These are phyloP conservation scores for Ellobius talpinus DNA, from an alignment of 2,113 vertebrate species.

Conservation along the genomic window DNA sequence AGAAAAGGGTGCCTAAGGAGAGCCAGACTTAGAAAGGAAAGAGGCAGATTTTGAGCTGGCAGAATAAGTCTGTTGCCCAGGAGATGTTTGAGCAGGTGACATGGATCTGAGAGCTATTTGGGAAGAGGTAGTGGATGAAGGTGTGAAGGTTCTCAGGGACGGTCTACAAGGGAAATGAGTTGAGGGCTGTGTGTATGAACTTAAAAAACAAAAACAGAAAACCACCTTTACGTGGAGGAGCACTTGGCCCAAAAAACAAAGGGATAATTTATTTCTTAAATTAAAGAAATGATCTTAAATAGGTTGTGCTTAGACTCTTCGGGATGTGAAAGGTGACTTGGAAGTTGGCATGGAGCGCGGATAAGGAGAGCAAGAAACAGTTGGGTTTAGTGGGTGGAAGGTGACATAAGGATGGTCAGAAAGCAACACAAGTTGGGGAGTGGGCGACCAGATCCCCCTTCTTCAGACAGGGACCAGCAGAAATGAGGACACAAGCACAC, in stretches of 20 bases:
- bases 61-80: neutral
- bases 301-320: neutral
- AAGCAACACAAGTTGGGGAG: neutral
- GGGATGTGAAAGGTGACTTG: neutral
- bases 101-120: neutral
- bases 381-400: neutral
- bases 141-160: neutral
- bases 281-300: neutral
- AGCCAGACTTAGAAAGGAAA: neutral
- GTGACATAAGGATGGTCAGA: neutral
- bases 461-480: neutral
- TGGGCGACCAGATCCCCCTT: neutral
- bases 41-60: neutral
- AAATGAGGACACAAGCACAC: neutral
- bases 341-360: neutral
- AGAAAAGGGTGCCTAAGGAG: neutral
- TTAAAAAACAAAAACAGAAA: neutral
- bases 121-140: neutral
- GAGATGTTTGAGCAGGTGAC: neutral
- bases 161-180: neutral
- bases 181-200: neutral
- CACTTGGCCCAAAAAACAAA: neutral
- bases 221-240: neutral
- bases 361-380: neutral
- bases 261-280: neutral